Evolutionary conservation across 2,888 invertebrate species (phyloP).

Genomic region (Monoplex corrugatus): DNA sequence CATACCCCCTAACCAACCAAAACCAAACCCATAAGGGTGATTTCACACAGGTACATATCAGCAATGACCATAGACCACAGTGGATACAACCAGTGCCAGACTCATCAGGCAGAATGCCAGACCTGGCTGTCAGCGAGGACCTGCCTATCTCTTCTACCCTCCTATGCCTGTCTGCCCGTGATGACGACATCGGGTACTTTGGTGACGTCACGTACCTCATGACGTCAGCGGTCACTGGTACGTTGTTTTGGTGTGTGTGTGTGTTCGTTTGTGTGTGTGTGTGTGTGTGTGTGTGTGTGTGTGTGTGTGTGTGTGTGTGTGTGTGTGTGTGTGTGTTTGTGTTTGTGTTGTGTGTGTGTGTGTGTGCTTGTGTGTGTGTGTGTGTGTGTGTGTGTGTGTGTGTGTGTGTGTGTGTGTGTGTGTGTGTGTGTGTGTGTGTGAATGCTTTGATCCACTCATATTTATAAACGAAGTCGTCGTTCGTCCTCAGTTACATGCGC

Average conservation of each 20-base stretch:
- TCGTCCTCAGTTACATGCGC: too few species aligned
- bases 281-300: background rate
- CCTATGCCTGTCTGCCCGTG: constrained; percentile 22
- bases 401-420: background rate
- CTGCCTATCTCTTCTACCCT: background rate
- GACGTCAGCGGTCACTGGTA: constrained; percentile 35
- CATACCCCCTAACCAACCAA: too few species aligned
- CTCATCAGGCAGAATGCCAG: background rate
- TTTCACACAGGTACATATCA: background rate
- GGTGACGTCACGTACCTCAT: constrained; percentile 27
- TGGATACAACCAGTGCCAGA: constrained; percentile 27
- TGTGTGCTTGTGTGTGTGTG: background rate
- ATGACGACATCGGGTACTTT: background rate
- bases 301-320: background rate
- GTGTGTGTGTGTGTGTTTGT: background rate
- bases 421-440: background rate
- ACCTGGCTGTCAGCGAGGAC: background rate
- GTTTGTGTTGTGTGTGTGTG: background rate
- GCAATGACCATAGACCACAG: background rate
- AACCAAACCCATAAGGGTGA: too few species aligned
- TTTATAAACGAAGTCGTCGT: too few species aligned
- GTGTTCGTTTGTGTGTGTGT: background rate
- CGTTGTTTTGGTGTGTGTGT: background rate
- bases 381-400: background rate
- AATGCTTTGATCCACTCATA: too few species aligned